Evolutionary conservation across 1,140 invertebrate genomes (phyloP).

Genomic region (Nasonia giraulti): DNA sequence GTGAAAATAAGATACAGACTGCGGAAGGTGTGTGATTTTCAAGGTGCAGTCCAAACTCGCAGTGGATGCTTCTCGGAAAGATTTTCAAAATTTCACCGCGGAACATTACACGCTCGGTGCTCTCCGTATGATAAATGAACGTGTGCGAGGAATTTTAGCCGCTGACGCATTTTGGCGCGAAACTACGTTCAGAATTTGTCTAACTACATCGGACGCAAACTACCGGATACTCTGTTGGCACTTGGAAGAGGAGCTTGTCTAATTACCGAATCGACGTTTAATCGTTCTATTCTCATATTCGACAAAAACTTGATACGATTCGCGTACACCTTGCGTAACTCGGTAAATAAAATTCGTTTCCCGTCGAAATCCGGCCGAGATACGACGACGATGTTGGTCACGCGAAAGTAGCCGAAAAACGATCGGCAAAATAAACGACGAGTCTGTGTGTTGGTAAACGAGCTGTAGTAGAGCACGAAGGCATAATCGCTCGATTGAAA

Average conservation of each 20-base stretch:
- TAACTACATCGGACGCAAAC: neutral
- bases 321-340: too few species aligned
- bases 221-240: neutral
- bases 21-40: conserved; percentile 11
- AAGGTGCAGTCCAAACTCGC: neutral
- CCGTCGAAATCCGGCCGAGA: too few species aligned
- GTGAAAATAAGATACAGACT: conserved; percentile 27
- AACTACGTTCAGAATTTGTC: neutral
- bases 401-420: neutral
- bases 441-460: too few species aligned
- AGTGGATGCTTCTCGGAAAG: too few species aligned
- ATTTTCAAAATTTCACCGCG: too few species aligned
- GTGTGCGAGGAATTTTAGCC: neutral
- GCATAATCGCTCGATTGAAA: neutral
- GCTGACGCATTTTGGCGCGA: conserved; percentile 11
- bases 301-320: neutral
- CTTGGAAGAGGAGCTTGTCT: neutral
- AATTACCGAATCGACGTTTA: neutral
- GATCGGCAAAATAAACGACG: neutral
- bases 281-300: neutral
- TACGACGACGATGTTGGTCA: neutral
- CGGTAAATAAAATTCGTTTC: too few species aligned
- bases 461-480: neutral
- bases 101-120: too few species aligned
- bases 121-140: too few species aligned